Percentiles rank a stretch among this genome's conserved stretches.
Evolutionary conservation across 2,797 vertebrate species (phyloP).

Genomic region (Eospalax fontanierii): DNA sequence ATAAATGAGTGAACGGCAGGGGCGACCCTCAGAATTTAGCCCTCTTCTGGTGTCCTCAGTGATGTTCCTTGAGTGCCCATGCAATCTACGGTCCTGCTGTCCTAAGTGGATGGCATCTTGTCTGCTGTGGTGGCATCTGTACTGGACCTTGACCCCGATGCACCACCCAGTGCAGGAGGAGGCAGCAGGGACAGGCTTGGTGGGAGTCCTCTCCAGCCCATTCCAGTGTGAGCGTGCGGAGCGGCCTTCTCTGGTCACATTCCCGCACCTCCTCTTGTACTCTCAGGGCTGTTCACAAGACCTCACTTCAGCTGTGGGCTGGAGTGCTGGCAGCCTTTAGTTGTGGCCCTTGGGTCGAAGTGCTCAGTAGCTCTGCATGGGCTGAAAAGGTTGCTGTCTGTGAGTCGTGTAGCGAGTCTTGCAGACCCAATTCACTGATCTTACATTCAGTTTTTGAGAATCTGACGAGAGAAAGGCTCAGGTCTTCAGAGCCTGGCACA

Average conservation of each 20-base stretch:
- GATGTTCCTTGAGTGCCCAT: no score
- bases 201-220: no score
- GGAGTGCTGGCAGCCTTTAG: neutral
- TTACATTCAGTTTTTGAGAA: neutral
- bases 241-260: neutral
- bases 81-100: neutral
- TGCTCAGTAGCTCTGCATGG: neutral
- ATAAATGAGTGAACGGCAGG: neutral
- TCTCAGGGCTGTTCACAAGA: neutral
- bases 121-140: neutral
- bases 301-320: neutral
- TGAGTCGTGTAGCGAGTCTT: neutral
- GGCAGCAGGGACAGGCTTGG: neutral
- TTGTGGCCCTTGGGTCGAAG: neutral
- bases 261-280: neutral
- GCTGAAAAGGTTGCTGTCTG: accelerated
- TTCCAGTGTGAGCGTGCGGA: neutral
- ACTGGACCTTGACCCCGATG: neutral
- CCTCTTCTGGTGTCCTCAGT: neutral
- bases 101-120: neutral
- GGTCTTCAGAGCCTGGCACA: neutral
- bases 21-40: neutral
- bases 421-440: neutral
- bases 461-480: neutral
- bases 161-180: neutral